Conservation (phyloP, 2,888 invertebrate genomes). For the Pherbina coryleti region DNA sequence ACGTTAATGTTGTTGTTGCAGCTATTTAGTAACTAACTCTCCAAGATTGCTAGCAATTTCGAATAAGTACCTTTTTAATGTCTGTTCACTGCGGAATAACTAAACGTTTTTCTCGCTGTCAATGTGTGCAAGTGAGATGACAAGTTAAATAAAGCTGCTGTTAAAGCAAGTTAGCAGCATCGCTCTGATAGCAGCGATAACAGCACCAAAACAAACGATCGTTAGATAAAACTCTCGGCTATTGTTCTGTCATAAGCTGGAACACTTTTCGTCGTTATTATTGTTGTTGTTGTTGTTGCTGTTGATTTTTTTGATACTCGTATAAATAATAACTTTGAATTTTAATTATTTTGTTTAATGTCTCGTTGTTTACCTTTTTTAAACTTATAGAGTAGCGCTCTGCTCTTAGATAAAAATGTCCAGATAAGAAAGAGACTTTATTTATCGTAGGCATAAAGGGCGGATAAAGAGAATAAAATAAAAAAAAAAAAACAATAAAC, state of each 20-base stretch:
- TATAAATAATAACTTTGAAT: no score
- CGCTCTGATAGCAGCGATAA: neutral
- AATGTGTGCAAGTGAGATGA: neutral
- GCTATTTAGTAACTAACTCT: neutral
- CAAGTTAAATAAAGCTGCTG: neutral
- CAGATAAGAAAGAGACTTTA: no score
- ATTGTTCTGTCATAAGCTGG: neutral
- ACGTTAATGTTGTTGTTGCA: neutral
- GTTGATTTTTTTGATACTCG: no score
- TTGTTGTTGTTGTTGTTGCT: no score
- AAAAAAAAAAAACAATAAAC: no score
- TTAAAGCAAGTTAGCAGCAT: neutral
- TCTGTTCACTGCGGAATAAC: neutral
- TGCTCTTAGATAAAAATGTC: no score
- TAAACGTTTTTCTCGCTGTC: neutral
- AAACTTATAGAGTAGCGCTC: no score
- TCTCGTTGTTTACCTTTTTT: no score
- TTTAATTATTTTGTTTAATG: no score
- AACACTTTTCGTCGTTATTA: no score
- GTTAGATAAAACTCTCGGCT: neutral
- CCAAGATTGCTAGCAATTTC: constrained; percentile 5
- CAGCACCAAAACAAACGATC: neutral
- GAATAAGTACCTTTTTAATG: neutral
- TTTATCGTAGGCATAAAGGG: no score
- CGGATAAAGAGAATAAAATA: no score